Conservation (phyloP, 2,113 vertebrate genomes). For the Xenus cinereus region DNA sequence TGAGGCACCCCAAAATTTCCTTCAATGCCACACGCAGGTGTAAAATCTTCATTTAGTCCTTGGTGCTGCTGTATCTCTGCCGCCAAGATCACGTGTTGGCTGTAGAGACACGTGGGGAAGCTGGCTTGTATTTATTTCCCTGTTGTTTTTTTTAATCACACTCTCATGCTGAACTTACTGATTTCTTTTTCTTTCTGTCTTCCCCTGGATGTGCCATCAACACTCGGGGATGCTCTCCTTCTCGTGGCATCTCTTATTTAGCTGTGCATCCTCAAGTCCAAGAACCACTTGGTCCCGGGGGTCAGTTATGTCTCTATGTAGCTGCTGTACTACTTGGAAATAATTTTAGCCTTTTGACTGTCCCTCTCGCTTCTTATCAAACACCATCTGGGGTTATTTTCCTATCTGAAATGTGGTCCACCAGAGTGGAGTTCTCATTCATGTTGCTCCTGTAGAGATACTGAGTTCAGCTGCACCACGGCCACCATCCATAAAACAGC, state of each 20-base stretch:
- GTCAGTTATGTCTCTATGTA: rapidly evolving
- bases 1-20: background rate
- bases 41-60: background rate
- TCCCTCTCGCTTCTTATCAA: background rate
- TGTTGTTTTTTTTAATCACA: too few relatives aligned
- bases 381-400: background rate
- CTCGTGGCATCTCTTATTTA: background rate
- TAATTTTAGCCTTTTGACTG: background rate
- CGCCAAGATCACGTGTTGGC: background rate
- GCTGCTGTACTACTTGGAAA: background rate
- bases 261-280: background rate
- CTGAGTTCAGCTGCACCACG: rapidly evolving
- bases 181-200: background rate
- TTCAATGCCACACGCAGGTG: rapidly evolving
- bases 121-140: background rate
- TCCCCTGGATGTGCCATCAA: background rate
- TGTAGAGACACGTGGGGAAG: rapidly evolving
- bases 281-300: background rate
- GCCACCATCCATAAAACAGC: background rate
- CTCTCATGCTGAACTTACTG: background rate
- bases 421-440: background rate
- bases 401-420: background rate
- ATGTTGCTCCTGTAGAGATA: background rate
- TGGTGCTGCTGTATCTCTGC: background rate
- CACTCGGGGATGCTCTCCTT: rapidly evolving